Percentiles rank a stretch among this genome's conserved stretches.
Evolutionary conservation across 2,888 invertebrate genomes (phyloP).

Genomic region (Furcula furcula): DNA sequence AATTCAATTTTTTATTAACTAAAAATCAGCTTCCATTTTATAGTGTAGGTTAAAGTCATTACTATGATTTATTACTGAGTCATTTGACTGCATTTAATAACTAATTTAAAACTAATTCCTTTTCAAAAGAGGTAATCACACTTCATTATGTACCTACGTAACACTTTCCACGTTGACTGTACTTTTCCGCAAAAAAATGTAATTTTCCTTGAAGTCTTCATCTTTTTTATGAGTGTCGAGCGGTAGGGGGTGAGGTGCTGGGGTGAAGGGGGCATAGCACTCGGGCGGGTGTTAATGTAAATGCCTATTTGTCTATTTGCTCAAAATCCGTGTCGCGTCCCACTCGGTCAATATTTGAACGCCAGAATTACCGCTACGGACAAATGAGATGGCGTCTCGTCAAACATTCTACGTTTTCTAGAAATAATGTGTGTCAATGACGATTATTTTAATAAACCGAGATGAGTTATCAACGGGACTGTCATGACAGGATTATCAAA

Average conservation of each 20-base stretch:
- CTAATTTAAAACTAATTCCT: not conserved
- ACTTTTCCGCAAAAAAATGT: constrained; percentile 30
- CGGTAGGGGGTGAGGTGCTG: constrained; percentile 19
- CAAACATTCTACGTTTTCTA: constrained; percentile 54
- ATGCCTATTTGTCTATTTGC: constrained; percentile 76
- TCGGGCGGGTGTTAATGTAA: constrained; percentile 65
- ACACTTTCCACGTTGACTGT: constrained; percentile 31
- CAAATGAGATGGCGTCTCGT: constrained; percentile 65
- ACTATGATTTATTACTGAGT: constrained; percentile 16
- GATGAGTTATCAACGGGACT: constrained; percentile 46
- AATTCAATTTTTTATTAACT: too few relatives aligned
- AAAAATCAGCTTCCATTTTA: too few relatives aligned
- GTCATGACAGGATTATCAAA: constrained; percentile 55
- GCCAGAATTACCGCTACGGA: constrained; percentile 75
- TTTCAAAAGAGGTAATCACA: not conserved
- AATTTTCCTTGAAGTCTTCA: constrained; percentile 28
- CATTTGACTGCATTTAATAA: constrained; percentile 3
- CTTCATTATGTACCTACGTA: constrained; percentile 14
- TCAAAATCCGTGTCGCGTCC: constrained; percentile 78
- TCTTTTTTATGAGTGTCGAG: constrained; percentile 32
- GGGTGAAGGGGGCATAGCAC: constrained; percentile 28
- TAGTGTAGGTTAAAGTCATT: too few relatives aligned
- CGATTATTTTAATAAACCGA: constrained; percentile 29
- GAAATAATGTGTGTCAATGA: constrained; percentile 48
- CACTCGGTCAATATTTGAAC: constrained; percentile 75